Percentiles rank a stretch among this genome's conserved stretches.
Evolutionary conservation across 2,888 invertebrate genomes (phyloP).

Genomic region (Trilocha varians): DNA sequence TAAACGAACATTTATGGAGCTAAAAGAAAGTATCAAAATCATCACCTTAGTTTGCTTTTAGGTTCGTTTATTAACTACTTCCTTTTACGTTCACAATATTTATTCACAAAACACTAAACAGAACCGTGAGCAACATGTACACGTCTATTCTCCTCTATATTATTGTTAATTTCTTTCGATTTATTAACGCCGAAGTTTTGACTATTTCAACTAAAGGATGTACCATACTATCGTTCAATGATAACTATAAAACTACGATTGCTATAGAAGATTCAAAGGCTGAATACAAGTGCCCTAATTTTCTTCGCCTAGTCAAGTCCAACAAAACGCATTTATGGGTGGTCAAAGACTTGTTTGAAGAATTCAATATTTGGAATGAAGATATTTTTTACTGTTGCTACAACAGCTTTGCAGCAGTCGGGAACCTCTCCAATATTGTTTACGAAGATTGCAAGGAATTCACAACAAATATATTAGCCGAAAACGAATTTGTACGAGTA

Average conservation of each 20-base stretch:
- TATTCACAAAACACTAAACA: background rate
- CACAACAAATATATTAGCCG: slow-evolving; percentile 13
- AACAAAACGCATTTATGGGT: slow-evolving; percentile 29
- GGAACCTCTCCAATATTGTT: slow-evolving; percentile 12
- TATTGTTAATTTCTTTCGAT: too few relatives aligned
- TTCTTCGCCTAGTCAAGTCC: slow-evolving; percentile 13
- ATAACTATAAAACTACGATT: slow-evolving; percentile 15
- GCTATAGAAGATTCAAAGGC: slow-evolving; percentile 6
- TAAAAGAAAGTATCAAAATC: too few relatives aligned
- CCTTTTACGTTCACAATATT: background rate
- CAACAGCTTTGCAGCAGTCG: slow-evolving; percentile 15
- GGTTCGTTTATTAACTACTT: too few relatives aligned
- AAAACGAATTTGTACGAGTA: slow-evolving; percentile 30
- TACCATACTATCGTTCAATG: slow-evolving; percentile 19
- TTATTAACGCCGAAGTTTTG: slow-evolving; percentile 12
- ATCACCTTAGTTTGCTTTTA: too few relatives aligned
- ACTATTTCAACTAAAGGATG: slow-evolving; percentile 26
- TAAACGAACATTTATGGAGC: too few relatives aligned
- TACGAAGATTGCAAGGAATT: slow-evolving; percentile 23
- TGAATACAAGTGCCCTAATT: slow-evolving; percentile 16
- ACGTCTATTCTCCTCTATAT: too few relatives aligned
- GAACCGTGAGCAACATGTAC: too few relatives aligned
- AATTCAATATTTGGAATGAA: slow-evolving; percentile 10
- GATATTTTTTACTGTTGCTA: slow-evolving; percentile 25
- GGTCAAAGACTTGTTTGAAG: slow-evolving; percentile 12